Base-by-base conservation (phyloP, 1,140 invertebrate species). In the Drosophila varians region DNA sequence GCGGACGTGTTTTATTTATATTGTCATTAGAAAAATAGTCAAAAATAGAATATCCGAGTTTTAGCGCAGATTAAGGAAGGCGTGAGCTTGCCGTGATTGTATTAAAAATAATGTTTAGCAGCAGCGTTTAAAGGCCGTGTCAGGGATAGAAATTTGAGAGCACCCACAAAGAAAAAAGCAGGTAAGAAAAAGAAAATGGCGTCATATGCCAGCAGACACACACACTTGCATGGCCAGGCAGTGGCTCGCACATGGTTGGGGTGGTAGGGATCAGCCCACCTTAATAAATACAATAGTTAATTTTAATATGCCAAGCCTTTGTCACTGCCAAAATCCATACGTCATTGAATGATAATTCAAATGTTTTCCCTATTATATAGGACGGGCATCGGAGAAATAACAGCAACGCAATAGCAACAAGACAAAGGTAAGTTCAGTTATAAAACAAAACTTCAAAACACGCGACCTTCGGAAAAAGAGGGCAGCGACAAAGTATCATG, bases 151-250 rank as follows among this genome's bases (percentile, higher is more conserved):
- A 45, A 14, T 9, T 14, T 11, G 14, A 14, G 8, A 18, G 38
- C 36, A 26, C 19, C 49, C 23, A 7, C 34, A 48, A 43, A 56
- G 55, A 42, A 42, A 42, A 31, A 18, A 9, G 9, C 77, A 65
- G 68, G 80, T 87, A 73, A 79, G 77, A 47, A 68, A 77, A 73
- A 54, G 61, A 86, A 87, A 74, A 86, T 86, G 80, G 80, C 80
- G 80, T 69, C 56, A 54, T 38, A 79, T 45, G 23, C 42, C 45
- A 31, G 11, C 31, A 52, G 43, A 47, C 31, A 38, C 42, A 73
- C 34, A 52, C 45, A 40, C 23, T 14, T 14, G n/a, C 34, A 38
- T 14, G 9, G 3, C 9, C 9, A 38, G n/a, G 34, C 34, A 36
- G 34, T 3, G 34, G 34, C 34, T 11, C 12, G 34, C 34, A 7